Conservation (phyloP, 2,888 invertebrate species). For the Amphipyra berbera region DNA sequence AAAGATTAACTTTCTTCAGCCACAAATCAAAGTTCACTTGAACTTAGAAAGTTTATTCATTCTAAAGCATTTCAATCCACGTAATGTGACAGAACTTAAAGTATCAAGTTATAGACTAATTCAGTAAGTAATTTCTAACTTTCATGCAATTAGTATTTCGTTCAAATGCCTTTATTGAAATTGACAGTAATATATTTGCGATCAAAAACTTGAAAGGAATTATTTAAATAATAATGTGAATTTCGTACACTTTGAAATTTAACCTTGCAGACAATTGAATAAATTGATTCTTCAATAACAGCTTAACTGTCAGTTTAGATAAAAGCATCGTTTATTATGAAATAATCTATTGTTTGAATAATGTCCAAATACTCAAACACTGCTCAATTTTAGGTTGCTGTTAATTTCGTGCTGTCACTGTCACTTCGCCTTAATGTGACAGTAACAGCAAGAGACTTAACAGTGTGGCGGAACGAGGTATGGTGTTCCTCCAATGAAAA, state of each 20-base stretch:
- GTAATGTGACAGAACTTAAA: constrained; percentile 18
- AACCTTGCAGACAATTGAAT: constrained; percentile 6
- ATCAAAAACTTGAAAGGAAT: constrained; percentile 25
- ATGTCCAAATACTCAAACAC: too few species aligned
- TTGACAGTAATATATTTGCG: constrained; percentile 37
- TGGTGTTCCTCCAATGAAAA: too few species aligned
- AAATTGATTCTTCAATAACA: too few species aligned
- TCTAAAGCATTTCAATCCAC: constrained; percentile 21
- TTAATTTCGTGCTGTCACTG: too few species aligned
- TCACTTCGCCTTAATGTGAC: too few species aligned
- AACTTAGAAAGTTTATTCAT: constrained; percentile 23
- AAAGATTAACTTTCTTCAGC: too few species aligned
- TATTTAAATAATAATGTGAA: constrained; percentile 8
- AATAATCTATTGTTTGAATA: too few species aligned
- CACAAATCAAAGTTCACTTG: constrained; percentile 13
- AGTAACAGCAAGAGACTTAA: too few species aligned
- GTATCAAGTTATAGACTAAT: constrained; percentile 25
- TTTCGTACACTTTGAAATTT: constrained; percentile 8
- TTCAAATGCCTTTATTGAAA: constrained; percentile 22
- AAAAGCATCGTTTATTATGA: too few species aligned
- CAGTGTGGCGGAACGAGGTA: too few species aligned
- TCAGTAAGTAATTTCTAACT: constrained; percentile 31
- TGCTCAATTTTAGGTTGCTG: too few species aligned
- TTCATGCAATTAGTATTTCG: constrained; percentile 38
- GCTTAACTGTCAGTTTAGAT: neutral